Conservation (phyloP, 2,888 invertebrate genomes). For the Belgica antarctica region DNA sequence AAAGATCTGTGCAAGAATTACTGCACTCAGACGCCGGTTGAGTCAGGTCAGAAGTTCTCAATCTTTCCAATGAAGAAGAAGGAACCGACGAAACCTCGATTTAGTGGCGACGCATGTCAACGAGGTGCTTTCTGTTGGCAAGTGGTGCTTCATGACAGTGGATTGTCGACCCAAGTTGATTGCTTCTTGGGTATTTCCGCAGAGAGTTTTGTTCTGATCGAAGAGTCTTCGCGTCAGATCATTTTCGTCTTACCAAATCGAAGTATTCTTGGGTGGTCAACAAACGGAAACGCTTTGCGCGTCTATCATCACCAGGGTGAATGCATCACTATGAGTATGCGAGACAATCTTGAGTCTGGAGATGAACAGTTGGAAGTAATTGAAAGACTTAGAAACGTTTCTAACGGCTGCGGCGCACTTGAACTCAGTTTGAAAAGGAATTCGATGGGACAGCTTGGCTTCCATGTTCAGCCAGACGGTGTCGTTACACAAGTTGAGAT, state of each 20-base stretch:
- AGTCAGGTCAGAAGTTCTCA: slow-evolving; percentile 80
- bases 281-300: slow-evolving; percentile 64
- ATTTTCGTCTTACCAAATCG: slow-evolving; percentile 83
- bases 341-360: slow-evolving; percentile 64
- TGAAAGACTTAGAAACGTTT: slow-evolving; percentile 75
- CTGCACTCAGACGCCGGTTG: slow-evolving; percentile 75
- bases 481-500: slow-evolving; percentile 72
- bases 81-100: slow-evolving; percentile 69
- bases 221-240: slow-evolving; percentile 76
- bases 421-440: slow-evolving; percentile 81
- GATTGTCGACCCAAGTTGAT: slow-evolving; percentile 64
- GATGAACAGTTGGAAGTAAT: slow-evolving; percentile 74
- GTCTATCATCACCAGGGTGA: slow-evolving; percentile 93
- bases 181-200: slow-evolving; percentile 83
- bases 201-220: slow-evolving; percentile 83
- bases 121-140: slow-evolving; percentile 81
- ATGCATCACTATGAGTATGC: slow-evolving; percentile 77
- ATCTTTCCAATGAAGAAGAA: slow-evolving; percentile 73
- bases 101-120: slow-evolving; percentile 69
- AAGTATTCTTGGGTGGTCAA: slow-evolving; percentile 67
- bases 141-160: slow-evolving; percentile 70
- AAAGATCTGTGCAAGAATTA: slow-evolving; percentile 88
- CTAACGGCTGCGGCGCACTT: slow-evolving; percentile 71
- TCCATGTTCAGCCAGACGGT: slow-evolving; percentile 89
- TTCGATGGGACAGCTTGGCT: slow-evolving; percentile 79